Conservation (phyloP, 2,888 invertebrate genomes). For the Entomobrya proxima region DNA sequence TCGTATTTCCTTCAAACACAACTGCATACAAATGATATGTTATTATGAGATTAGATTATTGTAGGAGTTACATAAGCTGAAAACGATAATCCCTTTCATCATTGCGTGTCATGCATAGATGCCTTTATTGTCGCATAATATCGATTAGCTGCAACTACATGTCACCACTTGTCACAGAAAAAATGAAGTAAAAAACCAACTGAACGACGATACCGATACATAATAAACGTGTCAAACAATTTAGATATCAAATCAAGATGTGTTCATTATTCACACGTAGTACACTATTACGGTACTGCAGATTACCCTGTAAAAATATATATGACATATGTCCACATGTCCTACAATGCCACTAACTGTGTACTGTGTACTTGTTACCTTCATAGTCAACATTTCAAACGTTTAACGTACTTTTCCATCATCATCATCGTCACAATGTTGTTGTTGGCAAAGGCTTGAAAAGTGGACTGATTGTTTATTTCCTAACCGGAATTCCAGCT, state of each 20-base stretch:
- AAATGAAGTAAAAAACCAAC: constrained; percentile 43
- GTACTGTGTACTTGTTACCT: too few species aligned
- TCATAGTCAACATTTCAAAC: too few species aligned
- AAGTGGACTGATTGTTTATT: background rate
- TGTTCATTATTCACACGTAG: constrained; percentile 71
- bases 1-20: constrained; percentile 1
- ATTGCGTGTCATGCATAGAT: background rate
- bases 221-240: constrained; percentile 56
- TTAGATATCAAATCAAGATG: constrained; percentile 75
- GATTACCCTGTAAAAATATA: background rate
- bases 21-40: background rate
- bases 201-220: constrained; percentile 52
- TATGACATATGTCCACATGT: background rate
- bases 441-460: background rate
- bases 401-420: background rate
- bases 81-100: background rate
- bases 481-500: background rate
- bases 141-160: constrained; percentile 75
- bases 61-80: background rate
- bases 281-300: too few species aligned
- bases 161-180: constrained; percentile 73
- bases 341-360: too few species aligned
- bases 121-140: constrained; percentile 48
- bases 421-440: background rate
- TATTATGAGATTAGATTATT: background rate